Evolutionary conservation across 2,888 invertebrate species (phyloP), one percentile per base, ranked within the genome.

Genomic region (Steinernema carpocapsae): DNA sequence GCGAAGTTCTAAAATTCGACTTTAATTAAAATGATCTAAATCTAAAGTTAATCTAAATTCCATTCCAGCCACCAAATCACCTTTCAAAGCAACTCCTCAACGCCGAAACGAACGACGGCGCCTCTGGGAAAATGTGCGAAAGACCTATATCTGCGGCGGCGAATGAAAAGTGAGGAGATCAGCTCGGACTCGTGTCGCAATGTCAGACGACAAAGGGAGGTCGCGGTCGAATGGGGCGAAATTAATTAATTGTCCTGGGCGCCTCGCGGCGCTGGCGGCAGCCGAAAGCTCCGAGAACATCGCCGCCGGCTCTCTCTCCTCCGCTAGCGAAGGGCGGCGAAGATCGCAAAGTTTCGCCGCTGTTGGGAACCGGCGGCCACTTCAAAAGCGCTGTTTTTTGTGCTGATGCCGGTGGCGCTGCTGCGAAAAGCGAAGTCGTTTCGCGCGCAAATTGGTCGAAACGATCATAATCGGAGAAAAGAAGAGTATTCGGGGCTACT

Each of bases 181-280:
- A 37, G 37, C 37, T 37, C 37, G n/a, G 52, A 52, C 52, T 22
- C 52, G 24, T 52, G 52, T 52, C 52, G 52, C 52, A n/a, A 24
- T 22, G 52, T n/a, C 52, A 24, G 52, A 64, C 19, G 32, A 64
- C 64, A 64, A 64, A 64, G 64, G 64, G 32, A 32, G 64, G 32
- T 64, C 64, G 64, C 64, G 64, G 37, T 26, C 64, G 64, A 64
- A 64, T 64, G 64, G 64, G 32, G 64, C 64, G 64, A 64, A 64
- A 64, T 64, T 64, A 64, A 64, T 64, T 64, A 64, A 64, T 64
- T 64, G 64, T 26, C 64, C 26, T 14, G 29, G 32, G 17, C 64
- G 19, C 22, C 52, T 52, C 24, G 6, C 14, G 24, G 24, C 22
- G 56, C 37, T 64, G 64, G 64, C 64, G 64, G 64, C 64, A 64